Evolutionary conservation across 2,797 vertebrate genomes (phyloP).

Genomic region (Enteromius anoplus): DNA sequence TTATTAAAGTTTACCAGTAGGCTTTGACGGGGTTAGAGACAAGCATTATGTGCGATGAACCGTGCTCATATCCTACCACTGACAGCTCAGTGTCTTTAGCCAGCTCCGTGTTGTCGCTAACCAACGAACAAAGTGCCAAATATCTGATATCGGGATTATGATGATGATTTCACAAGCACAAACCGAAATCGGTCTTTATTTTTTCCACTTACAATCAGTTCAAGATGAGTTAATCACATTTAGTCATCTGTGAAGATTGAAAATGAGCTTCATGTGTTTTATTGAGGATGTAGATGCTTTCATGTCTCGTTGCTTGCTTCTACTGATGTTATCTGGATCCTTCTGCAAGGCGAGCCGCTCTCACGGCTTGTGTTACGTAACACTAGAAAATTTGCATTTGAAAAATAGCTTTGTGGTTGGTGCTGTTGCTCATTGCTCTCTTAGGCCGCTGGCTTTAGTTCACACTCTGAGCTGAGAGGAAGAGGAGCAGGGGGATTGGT

Average conservation of each 20-base stretch:
- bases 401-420: slow-evolving; percentile 29
- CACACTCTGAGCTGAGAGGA: slow-evolving; percentile 4
- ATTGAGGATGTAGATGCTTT: neutral
- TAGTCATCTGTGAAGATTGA: neutral
- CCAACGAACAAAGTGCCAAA: slow-evolving; percentile 13
- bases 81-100: neutral
- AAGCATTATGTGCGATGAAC: slow-evolving; percentile 13
- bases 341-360: neutral
- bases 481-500: neutral
- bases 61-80: neutral
- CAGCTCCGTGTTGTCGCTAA: neutral
- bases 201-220: neutral
- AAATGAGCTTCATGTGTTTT: neutral
- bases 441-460: neutral
- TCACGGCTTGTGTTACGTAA: slow-evolving; percentile 50
- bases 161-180: slow-evolving; percentile 4
- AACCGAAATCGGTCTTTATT: neutral
- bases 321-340: slow-evolving; percentile 16
- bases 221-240: neutral
- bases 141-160: neutral
- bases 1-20: slow-evolving; percentile 34
- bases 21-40: neutral
- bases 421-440: slow-evolving; percentile 10
- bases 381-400: slow-evolving; percentile 55
- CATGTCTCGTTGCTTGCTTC: slow-evolving; percentile 11